Evolutionary conservation across 2,888 invertebrate species (phyloP).

Genomic region (Eustalomyia histrio): DNA sequence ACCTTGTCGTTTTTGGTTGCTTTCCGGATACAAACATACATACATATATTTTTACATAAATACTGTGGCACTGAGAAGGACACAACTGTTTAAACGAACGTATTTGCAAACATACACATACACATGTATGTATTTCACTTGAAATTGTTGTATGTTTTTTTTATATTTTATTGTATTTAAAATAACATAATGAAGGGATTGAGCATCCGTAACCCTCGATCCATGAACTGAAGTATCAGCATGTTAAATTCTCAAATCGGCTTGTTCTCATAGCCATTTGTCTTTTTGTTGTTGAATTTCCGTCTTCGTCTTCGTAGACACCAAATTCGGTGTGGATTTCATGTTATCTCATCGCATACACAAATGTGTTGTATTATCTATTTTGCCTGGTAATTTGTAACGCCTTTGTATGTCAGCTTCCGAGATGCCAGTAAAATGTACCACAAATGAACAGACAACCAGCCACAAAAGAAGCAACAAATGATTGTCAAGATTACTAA

Average conservation of each 20-base stretch:
- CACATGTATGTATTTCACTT: neutral
- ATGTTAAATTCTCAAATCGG: neutral
- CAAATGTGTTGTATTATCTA: neutral
- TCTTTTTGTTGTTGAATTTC: neutral
- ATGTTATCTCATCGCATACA: neutral
- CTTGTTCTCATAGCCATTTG: neutral
- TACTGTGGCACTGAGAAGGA: neutral
- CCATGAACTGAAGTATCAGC: neutral
- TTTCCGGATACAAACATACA: slow-evolving; percentile 24
- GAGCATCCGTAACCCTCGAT: neutral
- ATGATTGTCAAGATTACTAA: slow-evolving; percentile 68
- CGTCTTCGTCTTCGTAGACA: neutral
- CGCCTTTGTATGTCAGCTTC: slow-evolving; percentile 56
- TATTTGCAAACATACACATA: slow-evolving; percentile 3
- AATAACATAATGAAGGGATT: neutral
- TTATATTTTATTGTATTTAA: neutral
- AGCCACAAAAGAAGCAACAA: slow-evolving; percentile 68
- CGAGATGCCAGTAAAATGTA: slow-evolving; percentile 39
- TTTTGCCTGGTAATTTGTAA: slow-evolving; percentile 55
- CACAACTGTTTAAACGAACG: neutral
- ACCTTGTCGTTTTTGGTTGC: slow-evolving; percentile 63
- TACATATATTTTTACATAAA: neutral
- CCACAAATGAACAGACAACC: slow-evolving; percentile 50
- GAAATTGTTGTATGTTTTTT: neutral
- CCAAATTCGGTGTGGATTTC: neutral